Base-by-base conservation (phyloP, 2,113 vertebrate genomes). In the Trachemys scripta region DNA sequence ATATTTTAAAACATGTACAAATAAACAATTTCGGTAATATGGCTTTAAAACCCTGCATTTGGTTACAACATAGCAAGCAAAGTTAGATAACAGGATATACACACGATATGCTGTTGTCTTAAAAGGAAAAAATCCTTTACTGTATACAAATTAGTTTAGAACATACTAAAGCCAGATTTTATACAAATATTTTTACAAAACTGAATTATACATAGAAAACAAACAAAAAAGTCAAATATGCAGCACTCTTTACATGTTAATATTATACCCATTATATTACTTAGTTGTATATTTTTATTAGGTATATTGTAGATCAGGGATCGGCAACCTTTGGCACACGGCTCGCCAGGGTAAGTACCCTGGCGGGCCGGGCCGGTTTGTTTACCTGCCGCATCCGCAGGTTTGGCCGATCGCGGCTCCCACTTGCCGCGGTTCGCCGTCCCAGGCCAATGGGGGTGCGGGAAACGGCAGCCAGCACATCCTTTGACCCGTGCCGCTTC, bases 101-200 rank as follows among this genome's bases (percentile, higher is more conserved):
- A 75, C 79, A 24, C 42, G 53, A 87, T 92, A 75, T 27, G 78
- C 62, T 54, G 38, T 83, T 31, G 82, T 81, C 75, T 92, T 79
- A 75, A 92, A 95, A 91, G 27, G n/a, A 95, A 85, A 8, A 65
- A 87, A 59, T 53, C 80, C 84, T 96, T 91, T 93, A 92, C 59
- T 92, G 51, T 95, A 95, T 59, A 95, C 96, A 97, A 96, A 98
- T 96, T 93, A 97, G 89, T 94, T 96, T 80, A 95, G 50, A 85
- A 97, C 35, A 87, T 91, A 97, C n/a, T 82, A 90, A 97, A 95
- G 82, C 89, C 45, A 86, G 86, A 54, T 97, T 94, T 96, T 92
- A 89, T 93, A 97, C 92, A 98, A 98, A 97, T 12, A 69, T 50
- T 80, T 97, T 96, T 95, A 95, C 53, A 97, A 98, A 98, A 97